These are phyloP conservation scores for Phrynocephalus versicolor DNA, from an alignment of 2,113 vertebrate genomes.

Conservation along the genomic window DNA sequence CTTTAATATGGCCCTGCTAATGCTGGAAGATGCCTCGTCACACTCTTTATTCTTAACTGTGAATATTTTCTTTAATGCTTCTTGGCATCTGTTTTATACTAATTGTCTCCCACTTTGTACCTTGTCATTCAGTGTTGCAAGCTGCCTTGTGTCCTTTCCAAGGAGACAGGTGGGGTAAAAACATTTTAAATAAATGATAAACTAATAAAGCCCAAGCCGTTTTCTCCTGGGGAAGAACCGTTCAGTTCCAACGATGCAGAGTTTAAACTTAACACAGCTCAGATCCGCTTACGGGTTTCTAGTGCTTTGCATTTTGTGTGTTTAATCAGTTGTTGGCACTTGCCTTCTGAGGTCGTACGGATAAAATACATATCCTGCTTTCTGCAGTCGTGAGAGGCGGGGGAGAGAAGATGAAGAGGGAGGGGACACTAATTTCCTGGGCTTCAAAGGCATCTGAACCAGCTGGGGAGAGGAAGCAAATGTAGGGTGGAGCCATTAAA, in stretches of 20 bases:
- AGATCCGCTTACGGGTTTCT: not conserved
- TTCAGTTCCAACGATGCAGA: not conserved
- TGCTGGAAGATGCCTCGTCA: no score
- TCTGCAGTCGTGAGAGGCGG: not conserved
- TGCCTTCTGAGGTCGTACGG: fast-evolving
- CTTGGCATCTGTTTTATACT: no score
- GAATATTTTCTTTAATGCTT: no score
- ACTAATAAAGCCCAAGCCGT: no score
- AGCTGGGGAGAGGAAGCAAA: conserved; percentile 31
- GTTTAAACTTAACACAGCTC: not conserved
- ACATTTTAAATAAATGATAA: no score
- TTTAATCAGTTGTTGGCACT: not conserved
- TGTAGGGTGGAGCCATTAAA: conserved; percentile 44
- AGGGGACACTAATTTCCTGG: conserved; percentile 28
- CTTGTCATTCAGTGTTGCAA: no score
- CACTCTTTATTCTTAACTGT: no score
- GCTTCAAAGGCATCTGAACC: conserved; percentile 68
- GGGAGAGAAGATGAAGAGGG: not conserved
- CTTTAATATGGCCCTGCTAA: no score
- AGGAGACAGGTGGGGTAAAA: no score
- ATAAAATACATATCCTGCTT: not conserved
- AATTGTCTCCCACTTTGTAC: no score
- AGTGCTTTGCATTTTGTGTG: no score
- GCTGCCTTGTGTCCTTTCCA: no score
- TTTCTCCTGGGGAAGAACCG: not conserved